Percentiles rank a stretch among this genome's conserved stretches.
These are phyloP conservation scores for Drosophila demipolita DNA, from an alignment of 2,888 invertebrate genomes.

Conservation along the genomic window DNA sequence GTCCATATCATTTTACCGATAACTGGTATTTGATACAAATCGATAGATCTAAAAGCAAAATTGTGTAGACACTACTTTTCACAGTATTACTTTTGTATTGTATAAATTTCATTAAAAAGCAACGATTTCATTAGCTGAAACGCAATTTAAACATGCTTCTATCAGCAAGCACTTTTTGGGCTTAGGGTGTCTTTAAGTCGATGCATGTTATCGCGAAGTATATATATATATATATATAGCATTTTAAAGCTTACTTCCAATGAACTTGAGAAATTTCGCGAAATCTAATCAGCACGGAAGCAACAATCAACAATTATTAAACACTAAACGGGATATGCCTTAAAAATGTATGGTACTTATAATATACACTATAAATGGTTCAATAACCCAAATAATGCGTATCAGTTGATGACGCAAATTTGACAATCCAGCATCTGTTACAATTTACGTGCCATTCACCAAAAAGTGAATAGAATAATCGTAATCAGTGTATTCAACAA, in stretches of 20 bases:
- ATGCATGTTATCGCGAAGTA: background rate
- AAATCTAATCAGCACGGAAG: slow-evolving; percentile 24
- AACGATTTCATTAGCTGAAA: too few species aligned
- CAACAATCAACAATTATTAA: too few species aligned
- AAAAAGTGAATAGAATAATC: background rate
- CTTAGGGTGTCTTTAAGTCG: background rate
- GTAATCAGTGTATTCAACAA: background rate
- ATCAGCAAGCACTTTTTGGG: background rate
- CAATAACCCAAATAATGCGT: too few species aligned
- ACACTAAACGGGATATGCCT: background rate
- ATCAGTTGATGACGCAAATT: background rate
- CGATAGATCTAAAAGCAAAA: background rate
- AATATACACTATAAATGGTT: background rate
- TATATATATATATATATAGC: background rate
- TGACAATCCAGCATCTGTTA: background rate
- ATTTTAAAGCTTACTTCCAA: background rate
- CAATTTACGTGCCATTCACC: background rate
- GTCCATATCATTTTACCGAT: background rate
- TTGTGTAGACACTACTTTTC: accelerated
- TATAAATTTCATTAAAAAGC: background rate
- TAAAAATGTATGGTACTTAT: background rate
- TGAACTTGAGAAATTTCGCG: background rate
- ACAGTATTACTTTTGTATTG: background rate
- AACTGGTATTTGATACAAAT: background rate
- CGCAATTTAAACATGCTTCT: background rate